Evolutionary conservation across 2,888 invertebrate genomes (phyloP).

Genomic region (Drosophila subsilvestris): DNA sequence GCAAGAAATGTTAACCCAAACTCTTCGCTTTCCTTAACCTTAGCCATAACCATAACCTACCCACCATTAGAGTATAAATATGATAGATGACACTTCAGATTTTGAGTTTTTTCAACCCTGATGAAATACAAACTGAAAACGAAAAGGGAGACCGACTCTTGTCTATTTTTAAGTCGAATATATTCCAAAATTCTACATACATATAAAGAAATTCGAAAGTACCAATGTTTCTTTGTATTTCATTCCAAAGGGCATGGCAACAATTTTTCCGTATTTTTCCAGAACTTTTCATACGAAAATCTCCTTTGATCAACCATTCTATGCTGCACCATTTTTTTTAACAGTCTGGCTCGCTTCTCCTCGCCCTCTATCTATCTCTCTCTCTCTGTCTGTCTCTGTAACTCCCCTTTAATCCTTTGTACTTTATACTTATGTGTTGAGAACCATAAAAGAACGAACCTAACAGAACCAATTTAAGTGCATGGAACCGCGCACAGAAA

Average conservation of each 20-base stretch:
- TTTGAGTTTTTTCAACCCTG: slow-evolving; percentile 23
- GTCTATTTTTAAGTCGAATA: neutral
- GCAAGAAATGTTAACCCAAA: slow-evolving; percentile 31
- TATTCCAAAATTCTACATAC: neutral
- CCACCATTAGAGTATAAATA: slow-evolving; percentile 7
- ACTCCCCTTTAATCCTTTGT: slow-evolving; percentile 51
- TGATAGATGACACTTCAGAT: slow-evolving; percentile 22
- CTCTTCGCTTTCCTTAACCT: slow-evolving; percentile 26
- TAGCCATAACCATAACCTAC: slow-evolving; percentile 16
- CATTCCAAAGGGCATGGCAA: slow-evolving; percentile 27
- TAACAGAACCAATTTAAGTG: slow-evolving; percentile 46
- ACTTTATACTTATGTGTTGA: slow-evolving; percentile 58
- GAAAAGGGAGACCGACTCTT: neutral
- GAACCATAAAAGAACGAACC: slow-evolving; percentile 35
- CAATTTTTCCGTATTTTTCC: slow-evolving; percentile 14
- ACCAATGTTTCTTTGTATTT: slow-evolving; percentile 31
- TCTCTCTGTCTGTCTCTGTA: slow-evolving; percentile 43
- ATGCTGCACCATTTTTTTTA: slow-evolving; percentile 56
- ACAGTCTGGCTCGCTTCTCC: slow-evolving; percentile 56
- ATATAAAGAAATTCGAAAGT: neutral
- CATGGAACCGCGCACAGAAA: slow-evolving; percentile 69
- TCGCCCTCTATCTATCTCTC: slow-evolving; percentile 41
- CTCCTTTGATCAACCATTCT: slow-evolving; percentile 28
- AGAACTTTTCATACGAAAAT: neutral
- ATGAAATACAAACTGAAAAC: slow-evolving; percentile 4